Conservation (phyloP, 2,797 vertebrate genomes). For the Sebastes itinus region DNA sequence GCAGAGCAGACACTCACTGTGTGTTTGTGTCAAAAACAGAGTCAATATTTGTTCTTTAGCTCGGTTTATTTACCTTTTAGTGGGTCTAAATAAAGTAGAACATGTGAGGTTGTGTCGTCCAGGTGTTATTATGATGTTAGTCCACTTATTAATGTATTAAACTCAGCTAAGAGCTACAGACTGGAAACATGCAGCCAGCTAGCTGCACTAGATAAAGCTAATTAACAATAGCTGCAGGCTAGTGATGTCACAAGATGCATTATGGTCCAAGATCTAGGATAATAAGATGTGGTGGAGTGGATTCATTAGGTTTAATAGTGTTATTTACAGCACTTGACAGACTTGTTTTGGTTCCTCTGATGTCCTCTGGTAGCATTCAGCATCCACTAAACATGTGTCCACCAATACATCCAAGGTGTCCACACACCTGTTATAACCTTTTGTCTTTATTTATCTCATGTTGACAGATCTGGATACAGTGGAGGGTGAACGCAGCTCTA, state of each 20-base stretch:
- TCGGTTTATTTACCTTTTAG: not conserved
- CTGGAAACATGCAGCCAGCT: not conserved
- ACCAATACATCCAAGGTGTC: too few relatives aligned
- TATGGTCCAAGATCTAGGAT: too few relatives aligned
- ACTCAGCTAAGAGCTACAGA: not conserved
- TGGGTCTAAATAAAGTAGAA: not conserved
- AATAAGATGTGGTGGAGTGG: too few relatives aligned
- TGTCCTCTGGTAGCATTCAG: not conserved
- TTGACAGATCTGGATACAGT: not conserved
- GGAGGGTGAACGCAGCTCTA: not conserved
- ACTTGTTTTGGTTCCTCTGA: not conserved
- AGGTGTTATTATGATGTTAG: not conserved
- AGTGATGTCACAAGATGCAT: too few relatives aligned
- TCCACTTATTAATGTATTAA: not conserved
- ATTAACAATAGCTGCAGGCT: constrained; percentile 5
- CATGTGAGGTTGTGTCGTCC: not conserved
- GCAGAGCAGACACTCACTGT: not conserved
- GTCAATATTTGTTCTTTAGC: not conserved
- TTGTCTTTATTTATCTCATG: not conserved
- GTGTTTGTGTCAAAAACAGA: not conserved
- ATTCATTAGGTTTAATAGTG: fast-evolving
- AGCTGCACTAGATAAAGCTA: constrained; percentile 24
- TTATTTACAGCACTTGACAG: not conserved
- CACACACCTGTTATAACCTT: not conserved
- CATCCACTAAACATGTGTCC: not conserved